phyloP scores from a whole-genome alignment of 2,113 vertebrate species.

The Rhynchomys soricoides region DNA sequence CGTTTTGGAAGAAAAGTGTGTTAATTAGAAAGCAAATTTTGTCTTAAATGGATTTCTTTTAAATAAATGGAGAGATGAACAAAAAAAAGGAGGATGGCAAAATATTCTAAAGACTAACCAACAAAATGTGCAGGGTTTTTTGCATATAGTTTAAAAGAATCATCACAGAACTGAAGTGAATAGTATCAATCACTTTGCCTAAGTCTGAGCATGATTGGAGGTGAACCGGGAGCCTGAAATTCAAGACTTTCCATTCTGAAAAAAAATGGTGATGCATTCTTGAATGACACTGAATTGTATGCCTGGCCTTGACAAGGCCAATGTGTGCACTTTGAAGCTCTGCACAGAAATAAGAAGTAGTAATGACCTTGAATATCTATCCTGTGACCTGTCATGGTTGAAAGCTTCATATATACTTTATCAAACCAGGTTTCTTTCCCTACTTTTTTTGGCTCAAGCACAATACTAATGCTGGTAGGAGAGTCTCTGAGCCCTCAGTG shows the following conservation, averaged over 20 bases:
- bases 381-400: neutral
- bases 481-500: neutral
- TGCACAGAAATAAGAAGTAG: neutral
- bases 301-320: neutral
- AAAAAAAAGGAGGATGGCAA: neutral
- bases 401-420: neutral
- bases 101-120: neutral
- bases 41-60: slow-evolving; percentile 3
- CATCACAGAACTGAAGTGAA: neutral
- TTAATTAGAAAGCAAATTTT: slow-evolving; percentile 19
- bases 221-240: neutral
- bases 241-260: slow-evolving; percentile 33
- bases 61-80: slow-evolving; percentile 19
- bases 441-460: neutral
- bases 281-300: slow-evolving; percentile 6
- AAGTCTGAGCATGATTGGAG: neutral
- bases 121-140: neutral
- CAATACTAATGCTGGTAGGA: neutral
- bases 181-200: neutral
- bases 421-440: neutral
- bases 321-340: neutral
- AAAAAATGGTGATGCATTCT: neutral
- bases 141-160: neutral
- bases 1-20: slow-evolving; percentile 37
- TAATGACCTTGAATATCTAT: neutral